Conservation (phyloP, 2,888 invertebrate genomes). For the Leucoma salicis region DNA sequence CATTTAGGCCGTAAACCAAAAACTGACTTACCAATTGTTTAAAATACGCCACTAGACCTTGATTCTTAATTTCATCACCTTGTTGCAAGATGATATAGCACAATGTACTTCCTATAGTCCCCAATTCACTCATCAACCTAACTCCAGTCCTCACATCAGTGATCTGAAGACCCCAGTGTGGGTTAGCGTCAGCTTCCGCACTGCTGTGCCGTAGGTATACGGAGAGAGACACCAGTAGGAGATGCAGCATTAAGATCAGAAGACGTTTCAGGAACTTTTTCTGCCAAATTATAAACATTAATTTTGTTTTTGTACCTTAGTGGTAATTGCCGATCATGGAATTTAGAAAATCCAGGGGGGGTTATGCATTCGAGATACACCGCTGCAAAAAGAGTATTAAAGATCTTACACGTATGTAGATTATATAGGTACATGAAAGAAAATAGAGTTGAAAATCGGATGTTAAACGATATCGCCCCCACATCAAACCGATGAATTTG, state of each 20-base stretch:
- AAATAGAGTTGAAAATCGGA: too few species aligned
- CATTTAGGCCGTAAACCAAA: too few species aligned
- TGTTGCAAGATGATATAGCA: slow-evolving; percentile 95
- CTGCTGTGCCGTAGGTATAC: slow-evolving; percentile 92
- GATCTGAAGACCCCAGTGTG: slow-evolving; percentile 65
- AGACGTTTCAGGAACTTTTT: slow-evolving; percentile 96
- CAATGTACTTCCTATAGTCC: slow-evolving; percentile 92
- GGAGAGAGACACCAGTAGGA: slow-evolving; percentile 93
- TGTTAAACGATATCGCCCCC: too few species aligned
- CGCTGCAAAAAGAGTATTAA: too few species aligned
- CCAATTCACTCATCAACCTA: slow-evolving; percentile 91
- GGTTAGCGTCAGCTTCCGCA: slow-evolving; percentile 56
- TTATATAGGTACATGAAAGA: too few species aligned
- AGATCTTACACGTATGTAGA: too few species aligned
- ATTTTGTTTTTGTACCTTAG: not conserved
- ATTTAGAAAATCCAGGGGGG: too few species aligned
- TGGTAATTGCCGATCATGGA: too few species aligned
- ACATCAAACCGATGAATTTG: too few species aligned
- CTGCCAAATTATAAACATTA: slow-evolving; percentile 68
- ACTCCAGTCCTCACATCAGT: slow-evolving; percentile 67
- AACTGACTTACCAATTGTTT: slow-evolving; percentile 92
- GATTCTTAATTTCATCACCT: slow-evolving; percentile 96
- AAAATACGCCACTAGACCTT: slow-evolving; percentile 94
- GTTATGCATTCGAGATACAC: too few species aligned
- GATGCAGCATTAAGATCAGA: slow-evolving; percentile 92